Conservation (phyloP, 2,797 vertebrate species). For the Sebastes jordani region DNA sequence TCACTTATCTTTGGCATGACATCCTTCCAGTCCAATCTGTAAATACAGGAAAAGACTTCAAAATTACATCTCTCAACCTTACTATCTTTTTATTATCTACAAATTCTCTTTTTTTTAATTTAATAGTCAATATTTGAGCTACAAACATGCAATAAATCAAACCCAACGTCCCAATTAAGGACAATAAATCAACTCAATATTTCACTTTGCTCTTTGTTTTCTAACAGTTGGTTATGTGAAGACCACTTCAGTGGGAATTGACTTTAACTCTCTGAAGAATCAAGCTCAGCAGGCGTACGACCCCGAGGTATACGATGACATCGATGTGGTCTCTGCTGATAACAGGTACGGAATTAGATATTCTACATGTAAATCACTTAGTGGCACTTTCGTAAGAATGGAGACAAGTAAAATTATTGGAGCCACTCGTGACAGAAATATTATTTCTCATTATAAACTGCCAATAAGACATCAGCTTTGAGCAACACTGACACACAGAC, state of each 20-base stretch:
- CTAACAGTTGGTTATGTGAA: slow-evolving; percentile 92
- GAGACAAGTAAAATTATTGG: not conserved
- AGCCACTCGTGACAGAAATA: not conserved
- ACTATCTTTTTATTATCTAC: not conserved
- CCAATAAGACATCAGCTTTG: not conserved
- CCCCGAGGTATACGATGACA: slow-evolving; percentile 92
- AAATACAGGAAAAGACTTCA: not conserved
- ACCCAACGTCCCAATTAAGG: too few relatives aligned
- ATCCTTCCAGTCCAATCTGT: not conserved
- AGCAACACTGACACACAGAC: not conserved
- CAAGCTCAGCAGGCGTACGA: slow-evolving; percentile 61
- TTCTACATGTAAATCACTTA: not conserved
- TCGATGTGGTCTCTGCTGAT: slow-evolving; percentile 76
- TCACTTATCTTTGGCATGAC: not conserved
- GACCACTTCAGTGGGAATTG: slow-evolving; percentile 88
- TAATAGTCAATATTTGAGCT: not conserved
- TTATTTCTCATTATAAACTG: not conserved
- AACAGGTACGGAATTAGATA: slow-evolving; percentile 54
- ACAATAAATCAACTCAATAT: not conserved
- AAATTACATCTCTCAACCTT: not conserved
- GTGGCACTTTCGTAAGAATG: not conserved
- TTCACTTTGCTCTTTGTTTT: not conserved
- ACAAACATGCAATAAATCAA: not conserved
- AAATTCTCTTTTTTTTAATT: not conserved
- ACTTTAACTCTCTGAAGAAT: slow-evolving; percentile 88